These are phyloP conservation scores for Bombycilla garrulus DNA, from an alignment of 2,113 vertebrate genomes.

Conservation along the genomic window DNA sequence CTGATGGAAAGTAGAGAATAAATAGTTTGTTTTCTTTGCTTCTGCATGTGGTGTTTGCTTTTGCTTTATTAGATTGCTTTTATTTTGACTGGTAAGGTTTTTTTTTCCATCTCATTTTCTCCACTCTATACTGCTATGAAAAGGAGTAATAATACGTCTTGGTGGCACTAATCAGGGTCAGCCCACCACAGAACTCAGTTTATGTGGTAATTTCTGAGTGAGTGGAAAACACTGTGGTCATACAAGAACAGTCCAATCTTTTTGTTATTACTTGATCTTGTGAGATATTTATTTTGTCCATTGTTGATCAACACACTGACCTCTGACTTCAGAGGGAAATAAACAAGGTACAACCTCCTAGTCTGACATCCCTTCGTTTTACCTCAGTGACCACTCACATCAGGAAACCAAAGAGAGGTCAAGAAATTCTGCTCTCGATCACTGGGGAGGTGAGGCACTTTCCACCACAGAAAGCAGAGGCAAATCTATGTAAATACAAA, in stretches of 20 bases:
- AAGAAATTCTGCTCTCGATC: neutral
- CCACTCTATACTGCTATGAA: neutral
- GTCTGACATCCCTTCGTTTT: neutral
- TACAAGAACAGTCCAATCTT: neutral
- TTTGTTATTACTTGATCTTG: neutral
- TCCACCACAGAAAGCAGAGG: neutral
- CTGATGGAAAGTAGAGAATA: neutral
- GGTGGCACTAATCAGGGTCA: neutral
- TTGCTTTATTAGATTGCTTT: neutral
- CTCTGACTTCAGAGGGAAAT: neutral
- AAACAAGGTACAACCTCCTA: neutral
- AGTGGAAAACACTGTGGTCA: neutral
- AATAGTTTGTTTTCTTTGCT: neutral
- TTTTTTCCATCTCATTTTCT: neutral
- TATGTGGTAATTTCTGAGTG: neutral
- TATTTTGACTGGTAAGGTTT: neutral
- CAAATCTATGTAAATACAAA: slow-evolving; percentile 54
- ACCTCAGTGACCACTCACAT: neutral
- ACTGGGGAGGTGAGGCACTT: neutral
- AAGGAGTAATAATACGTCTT: neutral
- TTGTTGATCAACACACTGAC: neutral
- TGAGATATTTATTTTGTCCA: neutral
- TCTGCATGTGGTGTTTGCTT: neutral
- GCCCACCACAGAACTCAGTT: neutral
- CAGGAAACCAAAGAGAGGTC: neutral